Evolutionary conservation across 2,113 vertebrate genomes (phyloP).

Genomic region (Phrynosoma blainvillii): DNA sequence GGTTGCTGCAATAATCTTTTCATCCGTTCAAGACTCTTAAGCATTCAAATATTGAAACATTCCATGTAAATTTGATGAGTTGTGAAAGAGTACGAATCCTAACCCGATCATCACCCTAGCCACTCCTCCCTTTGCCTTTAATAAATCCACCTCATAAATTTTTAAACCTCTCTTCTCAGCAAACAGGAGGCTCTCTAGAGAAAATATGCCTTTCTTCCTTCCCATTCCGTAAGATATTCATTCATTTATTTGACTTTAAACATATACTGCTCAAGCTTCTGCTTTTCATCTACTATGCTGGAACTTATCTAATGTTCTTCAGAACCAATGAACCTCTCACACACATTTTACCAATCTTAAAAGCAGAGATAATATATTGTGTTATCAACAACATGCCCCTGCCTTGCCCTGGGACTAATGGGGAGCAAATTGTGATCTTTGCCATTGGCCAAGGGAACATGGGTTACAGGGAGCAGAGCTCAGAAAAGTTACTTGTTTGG

Average conservation of each 20-base stretch:
- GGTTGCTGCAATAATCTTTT: slow-evolving; percentile 64
- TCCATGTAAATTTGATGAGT: slow-evolving; percentile 55
- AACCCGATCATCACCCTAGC: neutral
- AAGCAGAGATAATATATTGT: neutral
- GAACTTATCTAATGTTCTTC: neutral
- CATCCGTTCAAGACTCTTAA: slow-evolving; percentile 64
- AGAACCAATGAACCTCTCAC: neutral
- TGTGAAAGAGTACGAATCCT: slow-evolving; percentile 43
- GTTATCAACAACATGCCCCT: too few relatives aligned
- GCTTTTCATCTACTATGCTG: slow-evolving; percentile 26
- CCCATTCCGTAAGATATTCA: slow-evolving; percentile 11
- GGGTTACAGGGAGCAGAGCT: too few relatives aligned
- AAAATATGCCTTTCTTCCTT: slow-evolving; percentile 38
- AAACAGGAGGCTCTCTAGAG: slow-evolving; percentile 35
- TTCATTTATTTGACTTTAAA: slow-evolving; percentile 55
- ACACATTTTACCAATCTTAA: neutral
- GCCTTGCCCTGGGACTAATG: too few relatives aligned
- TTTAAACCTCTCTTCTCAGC: slow-evolving; percentile 54
- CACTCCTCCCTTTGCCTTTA: slow-evolving; percentile 44
- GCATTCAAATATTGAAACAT: slow-evolving; percentile 52
- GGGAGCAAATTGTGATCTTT: too few relatives aligned
- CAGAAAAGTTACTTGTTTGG: too few relatives aligned
- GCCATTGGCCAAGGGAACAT: too few relatives aligned
- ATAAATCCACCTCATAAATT: slow-evolving; percentile 66
- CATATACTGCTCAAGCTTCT: slow-evolving; percentile 27